Percentiles rank a stretch among this genome's conserved stretches.
phyloP scores from a whole-genome alignment of 2,797 vertebrate species.

The Adelosebastes latens region DNA sequence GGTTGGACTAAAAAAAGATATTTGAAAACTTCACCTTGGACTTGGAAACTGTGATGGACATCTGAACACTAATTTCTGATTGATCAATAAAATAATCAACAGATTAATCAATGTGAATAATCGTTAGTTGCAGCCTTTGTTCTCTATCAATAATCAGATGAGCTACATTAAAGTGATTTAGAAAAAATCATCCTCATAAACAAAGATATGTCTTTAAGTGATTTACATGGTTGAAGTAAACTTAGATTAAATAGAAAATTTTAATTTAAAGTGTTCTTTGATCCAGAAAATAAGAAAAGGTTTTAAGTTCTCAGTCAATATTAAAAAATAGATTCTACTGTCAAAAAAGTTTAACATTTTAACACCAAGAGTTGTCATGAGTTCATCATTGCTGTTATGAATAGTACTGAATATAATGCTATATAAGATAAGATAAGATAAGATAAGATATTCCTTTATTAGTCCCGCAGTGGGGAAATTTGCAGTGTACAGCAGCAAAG shows the following conservation, averaged over 20 bases:
- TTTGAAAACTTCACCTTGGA: not conserved
- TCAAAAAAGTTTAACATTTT: not conserved
- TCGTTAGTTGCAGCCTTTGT: not conserved
- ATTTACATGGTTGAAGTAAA: not conserved
- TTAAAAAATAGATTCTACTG: not conserved
- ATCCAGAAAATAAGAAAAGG: not conserved
- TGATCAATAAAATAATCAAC: not conserved
- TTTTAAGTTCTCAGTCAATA: not conserved
- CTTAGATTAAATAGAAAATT: not conserved
- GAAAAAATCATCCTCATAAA: not conserved
- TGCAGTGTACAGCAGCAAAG: too few species aligned
- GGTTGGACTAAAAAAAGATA: not conserved
- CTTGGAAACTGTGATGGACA: not conserved
- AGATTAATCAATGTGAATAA: not conserved
- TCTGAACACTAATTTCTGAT: too few species aligned
- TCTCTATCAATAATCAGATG: not conserved
- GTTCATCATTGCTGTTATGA: not conserved
- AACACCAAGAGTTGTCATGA: not conserved
- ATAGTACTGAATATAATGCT: not conserved
- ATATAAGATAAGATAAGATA: not conserved
- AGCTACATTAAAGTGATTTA: not conserved
- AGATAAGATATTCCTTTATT: too few species aligned
- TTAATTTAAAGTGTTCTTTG: not conserved
- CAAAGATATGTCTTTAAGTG: not conserved
- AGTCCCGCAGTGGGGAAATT: too few species aligned